phyloP scores from a whole-genome alignment of 2,797 vertebrate genomes.

The Molossus alvarezi region DNA sequence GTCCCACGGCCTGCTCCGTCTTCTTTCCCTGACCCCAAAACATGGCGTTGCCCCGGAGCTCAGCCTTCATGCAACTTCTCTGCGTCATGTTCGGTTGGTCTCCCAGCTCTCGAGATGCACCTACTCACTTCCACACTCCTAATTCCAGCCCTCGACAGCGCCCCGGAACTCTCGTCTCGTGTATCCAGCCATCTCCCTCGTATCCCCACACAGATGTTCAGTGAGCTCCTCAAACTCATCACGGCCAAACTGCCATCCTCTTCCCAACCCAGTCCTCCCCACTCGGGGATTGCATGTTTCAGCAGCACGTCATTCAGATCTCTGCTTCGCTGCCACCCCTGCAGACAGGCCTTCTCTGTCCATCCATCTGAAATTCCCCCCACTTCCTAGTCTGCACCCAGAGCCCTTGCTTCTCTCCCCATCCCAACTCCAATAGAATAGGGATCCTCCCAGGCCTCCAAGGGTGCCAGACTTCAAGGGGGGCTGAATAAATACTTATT shows the following conservation, averaged over 20 bases:
- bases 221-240: not conserved
- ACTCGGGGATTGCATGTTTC: fast-evolving
- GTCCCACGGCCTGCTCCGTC: not conserved
- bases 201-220: not conserved
- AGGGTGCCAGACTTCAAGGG: not conserved
- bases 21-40: not conserved
- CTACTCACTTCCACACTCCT: not conserved
- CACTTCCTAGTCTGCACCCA: not conserved
- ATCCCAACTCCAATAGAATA: not conserved
- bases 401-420: not conserved
- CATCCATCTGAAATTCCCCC: not conserved
- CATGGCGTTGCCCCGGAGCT: too few relatives aligned
- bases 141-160: not conserved
- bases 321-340: not conserved
- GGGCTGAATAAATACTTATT: not conserved
- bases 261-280: not conserved
- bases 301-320: not conserved
- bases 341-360: not conserved
- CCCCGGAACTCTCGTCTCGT: not conserved
- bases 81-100: too few relatives aligned
- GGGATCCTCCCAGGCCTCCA: not conserved
- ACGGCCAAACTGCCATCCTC: not conserved
- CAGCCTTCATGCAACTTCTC: not conserved
- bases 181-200: fast-evolving
- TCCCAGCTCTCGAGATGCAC: not conserved